Percentiles rank a stretch among this genome's conserved stretches.
These are phyloP conservation scores for Nixonia krombeini DNA, from an alignment of 1,140 invertebrate species.

Conservation along the genomic window DNA sequence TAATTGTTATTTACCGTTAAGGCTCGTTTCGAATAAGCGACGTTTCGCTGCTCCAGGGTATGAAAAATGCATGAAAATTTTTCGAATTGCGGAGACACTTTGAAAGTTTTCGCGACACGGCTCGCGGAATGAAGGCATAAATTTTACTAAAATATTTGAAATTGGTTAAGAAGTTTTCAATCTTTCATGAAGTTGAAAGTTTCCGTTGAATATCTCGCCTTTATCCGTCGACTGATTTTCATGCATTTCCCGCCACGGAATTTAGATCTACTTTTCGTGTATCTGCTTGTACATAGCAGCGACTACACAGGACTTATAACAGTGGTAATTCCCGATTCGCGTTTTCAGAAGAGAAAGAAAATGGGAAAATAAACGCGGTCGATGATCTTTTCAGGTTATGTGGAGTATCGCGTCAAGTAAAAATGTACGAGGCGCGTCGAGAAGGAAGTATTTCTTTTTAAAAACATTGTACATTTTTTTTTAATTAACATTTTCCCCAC, in stretches of 20 bases:
- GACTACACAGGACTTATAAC: no score
- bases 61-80: constrained; percentile 29
- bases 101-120: constrained; percentile 7
- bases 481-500: no score
- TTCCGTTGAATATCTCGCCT: background rate
- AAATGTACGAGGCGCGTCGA: no score
- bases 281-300: no score
- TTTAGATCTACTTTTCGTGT: background rate
- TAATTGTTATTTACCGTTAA: background rate
- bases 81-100: constrained; percentile 15
- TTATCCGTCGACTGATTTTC: constrained; percentile 10
- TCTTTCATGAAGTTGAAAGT: constrained; percentile 30
- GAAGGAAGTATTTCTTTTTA: no score
- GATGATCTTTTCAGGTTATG: no score
- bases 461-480: no score
- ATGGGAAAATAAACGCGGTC: no score
- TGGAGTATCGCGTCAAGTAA: no score
- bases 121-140: background rate
- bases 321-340: no score
- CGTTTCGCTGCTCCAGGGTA: constrained; percentile 1
- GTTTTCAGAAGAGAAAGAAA: no score
- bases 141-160: constrained; percentile 34
- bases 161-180: constrained; percentile 17
- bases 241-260: constrained; percentile 27
- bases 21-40: background rate